Evolutionary conservation across 2,113 vertebrate species (phyloP).

Genomic region (Xiphophorus maculatus): DNA sequence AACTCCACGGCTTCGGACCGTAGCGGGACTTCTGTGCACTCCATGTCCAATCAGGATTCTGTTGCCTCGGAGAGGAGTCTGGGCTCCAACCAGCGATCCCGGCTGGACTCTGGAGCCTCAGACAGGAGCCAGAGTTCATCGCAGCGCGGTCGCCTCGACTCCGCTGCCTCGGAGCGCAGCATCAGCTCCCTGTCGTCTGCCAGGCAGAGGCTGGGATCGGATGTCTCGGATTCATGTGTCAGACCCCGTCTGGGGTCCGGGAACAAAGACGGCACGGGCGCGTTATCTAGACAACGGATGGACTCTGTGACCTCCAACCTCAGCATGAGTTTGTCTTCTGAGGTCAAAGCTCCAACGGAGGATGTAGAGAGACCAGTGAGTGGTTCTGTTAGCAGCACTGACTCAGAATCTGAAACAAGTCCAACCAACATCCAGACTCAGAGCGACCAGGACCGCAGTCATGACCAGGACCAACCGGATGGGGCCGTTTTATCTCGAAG

Average conservation of each 20-base stretch:
- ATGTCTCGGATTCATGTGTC: constrained; percentile 57
- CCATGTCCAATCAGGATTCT: constrained; percentile 58
- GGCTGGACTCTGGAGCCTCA: constrained; percentile 73
- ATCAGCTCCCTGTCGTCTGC: constrained; percentile 39
- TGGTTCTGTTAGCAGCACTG: constrained; percentile 57
- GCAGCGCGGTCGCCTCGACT: constrained; percentile 61
- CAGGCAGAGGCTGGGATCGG: constrained; percentile 69
- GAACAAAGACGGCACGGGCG: constrained; percentile 40
- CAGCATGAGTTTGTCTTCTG: constrained; percentile 50
- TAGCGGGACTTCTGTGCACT: constrained; percentile 46
- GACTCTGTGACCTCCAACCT: constrained; percentile 61
- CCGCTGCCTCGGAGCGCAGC: constrained; percentile 65
- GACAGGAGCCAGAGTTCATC: constrained; percentile 66
- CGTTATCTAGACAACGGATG: constrained; percentile 53
- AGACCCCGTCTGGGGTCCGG: constrained; percentile 54
- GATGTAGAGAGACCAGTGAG: constrained; percentile 37
- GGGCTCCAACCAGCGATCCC: constrained; percentile 49
- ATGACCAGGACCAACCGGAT: constrained; percentile 62
- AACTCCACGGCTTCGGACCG: constrained; percentile 68
- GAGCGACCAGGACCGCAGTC: constrained; percentile 23
- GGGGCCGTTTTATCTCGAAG: constrained; percentile 53
- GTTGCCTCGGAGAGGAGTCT: constrained; percentile 51
- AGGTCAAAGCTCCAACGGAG: constrained; percentile 40
- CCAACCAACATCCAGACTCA: constrained; percentile 9
- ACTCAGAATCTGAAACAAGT: constrained; percentile 54